phyloP scores from a whole-genome alignment of 2,888 invertebrate genomes.

The Cryptocephalus primarius region DNA sequence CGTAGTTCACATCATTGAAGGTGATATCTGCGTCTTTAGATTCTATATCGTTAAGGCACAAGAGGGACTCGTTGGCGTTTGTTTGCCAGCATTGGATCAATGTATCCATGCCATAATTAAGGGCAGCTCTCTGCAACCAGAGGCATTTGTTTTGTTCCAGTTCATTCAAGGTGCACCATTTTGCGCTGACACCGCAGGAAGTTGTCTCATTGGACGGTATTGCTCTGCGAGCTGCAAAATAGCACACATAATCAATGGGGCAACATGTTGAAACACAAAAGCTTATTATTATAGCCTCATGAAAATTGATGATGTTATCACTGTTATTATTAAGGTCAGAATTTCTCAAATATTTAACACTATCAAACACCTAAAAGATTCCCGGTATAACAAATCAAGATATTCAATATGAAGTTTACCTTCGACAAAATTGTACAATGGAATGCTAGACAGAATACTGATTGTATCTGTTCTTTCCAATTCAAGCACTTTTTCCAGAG shows the following conservation, averaged over 20 bases:
- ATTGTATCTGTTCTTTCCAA: slow-evolving; percentile 9
- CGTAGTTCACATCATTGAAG: slow-evolving; percentile 51
- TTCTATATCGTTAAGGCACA: slow-evolving; percentile 44
- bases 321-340: no score
- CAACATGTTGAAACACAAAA: no score
- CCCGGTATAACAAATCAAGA: neutral
- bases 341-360: no score
- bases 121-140: slow-evolving; percentile 46
- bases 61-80: slow-evolving; percentile 32
- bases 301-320: no score
- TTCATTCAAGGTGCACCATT: slow-evolving; percentile 50
- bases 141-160: slow-evolving; percentile 48
- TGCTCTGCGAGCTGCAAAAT: slow-evolving; percentile 10
- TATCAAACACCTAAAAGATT: no score
- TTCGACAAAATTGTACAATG: slow-evolving; percentile 13
- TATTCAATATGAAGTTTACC: slow-evolving; percentile 9
- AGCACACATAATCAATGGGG: slow-evolving; percentile 1
- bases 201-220: slow-evolving; percentile 15
- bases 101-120: slow-evolving; percentile 49
- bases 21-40: slow-evolving; percentile 46
- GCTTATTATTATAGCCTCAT: no score
- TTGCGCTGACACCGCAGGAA: slow-evolving; percentile 28
- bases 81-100: slow-evolving; percentile 42
- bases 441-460: slow-evolving; percentile 6
- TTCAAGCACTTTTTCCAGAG: slow-evolving; percentile 10